phyloP scores from a whole-genome alignment of 1,140 invertebrate genomes.

The Agraylea sexmaculata region DNA sequence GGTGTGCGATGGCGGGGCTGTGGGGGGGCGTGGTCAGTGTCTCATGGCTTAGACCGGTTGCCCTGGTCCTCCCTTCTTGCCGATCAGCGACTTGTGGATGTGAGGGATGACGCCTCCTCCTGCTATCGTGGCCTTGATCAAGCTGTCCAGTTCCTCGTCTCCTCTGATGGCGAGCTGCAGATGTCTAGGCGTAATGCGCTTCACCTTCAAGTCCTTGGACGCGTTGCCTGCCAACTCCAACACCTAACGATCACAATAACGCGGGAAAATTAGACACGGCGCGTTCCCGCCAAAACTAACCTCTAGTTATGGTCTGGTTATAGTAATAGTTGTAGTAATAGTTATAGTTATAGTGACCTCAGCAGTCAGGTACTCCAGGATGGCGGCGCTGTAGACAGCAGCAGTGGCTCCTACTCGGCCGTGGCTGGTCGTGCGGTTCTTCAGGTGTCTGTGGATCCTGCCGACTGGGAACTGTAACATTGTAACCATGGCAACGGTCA shows the following conservation, averaged over 20 bases:
- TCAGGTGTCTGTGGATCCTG: slow-evolving; percentile 96
- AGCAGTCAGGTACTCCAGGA: slow-evolving; percentile 97
- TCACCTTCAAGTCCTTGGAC: slow-evolving; percentile 98
- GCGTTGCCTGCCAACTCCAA: slow-evolving; percentile 97
- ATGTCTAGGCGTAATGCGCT: slow-evolving; percentile 98
- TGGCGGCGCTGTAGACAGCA: slow-evolving; percentile 97
- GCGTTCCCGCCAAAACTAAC: slow-evolving; percentile 20
- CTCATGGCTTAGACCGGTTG: slow-evolving; percentile 36
- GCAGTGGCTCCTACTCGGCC: slow-evolving; percentile 97
- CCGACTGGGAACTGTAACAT: slow-evolving; percentile 90
- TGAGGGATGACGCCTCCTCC: slow-evolving; percentile 99
- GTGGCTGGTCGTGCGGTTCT: slow-evolving; percentile 97
- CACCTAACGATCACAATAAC: slow-evolving; percentile 48
- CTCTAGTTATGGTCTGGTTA: too few relatives aligned
- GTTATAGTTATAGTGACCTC: too few relatives aligned
- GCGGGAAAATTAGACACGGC: neutral
- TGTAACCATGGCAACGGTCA: slow-evolving; percentile 1
- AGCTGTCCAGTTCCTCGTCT: slow-evolving; percentile 97
- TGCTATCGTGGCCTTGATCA: slow-evolving; percentile 99
- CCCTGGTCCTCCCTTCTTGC: slow-evolving; percentile 77
- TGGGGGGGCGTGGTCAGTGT: too few relatives aligned
- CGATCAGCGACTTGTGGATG: slow-evolving; percentile 98
- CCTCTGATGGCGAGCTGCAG: slow-evolving; percentile 97
- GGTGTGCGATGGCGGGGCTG: too few relatives aligned
- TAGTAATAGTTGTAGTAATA: too few relatives aligned